Conservation (phyloP, 2,888 invertebrate species). For the Parthenolecanium corni region DNA sequence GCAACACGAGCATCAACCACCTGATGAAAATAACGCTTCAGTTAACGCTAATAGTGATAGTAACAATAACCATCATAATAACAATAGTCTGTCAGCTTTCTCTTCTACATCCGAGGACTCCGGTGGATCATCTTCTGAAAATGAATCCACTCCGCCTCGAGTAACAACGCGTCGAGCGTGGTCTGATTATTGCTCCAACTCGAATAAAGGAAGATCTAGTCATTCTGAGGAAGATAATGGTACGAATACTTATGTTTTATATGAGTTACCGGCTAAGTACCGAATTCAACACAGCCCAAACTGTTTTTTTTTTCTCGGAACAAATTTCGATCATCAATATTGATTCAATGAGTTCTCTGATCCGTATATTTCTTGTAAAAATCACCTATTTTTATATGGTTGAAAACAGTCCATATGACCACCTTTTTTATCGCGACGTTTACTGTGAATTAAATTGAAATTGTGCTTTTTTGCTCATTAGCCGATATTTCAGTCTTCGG, state of each 20-base stretch:
- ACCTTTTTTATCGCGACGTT: too few species aligned
- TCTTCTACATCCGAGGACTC: slow-evolving; percentile 2
- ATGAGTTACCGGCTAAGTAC: not conserved
- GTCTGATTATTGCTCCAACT: slow-evolving; percentile 57
- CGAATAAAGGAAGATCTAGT: slow-evolving; percentile 43
- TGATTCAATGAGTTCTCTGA: too few species aligned
- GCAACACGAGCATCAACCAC: not conserved
- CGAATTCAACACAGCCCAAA: not conserved
- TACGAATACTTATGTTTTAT: not conserved
- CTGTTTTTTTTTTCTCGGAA: too few species aligned
- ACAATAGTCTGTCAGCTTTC: slow-evolving; percentile 3
- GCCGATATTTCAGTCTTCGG: too few species aligned
- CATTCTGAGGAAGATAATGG: slow-evolving; percentile 48
- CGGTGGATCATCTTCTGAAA: slow-evolving; percentile 22
- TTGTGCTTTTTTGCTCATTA: too few species aligned
- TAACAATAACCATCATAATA: slow-evolving; percentile 14
- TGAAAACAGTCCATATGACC: too few species aligned
- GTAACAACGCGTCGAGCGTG: slow-evolving; percentile 63
- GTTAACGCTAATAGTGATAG: slow-evolving; percentile 8
- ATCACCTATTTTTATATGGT: too few species aligned
- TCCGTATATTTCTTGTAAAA: too few species aligned
- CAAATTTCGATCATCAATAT: too few species aligned
- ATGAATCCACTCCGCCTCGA: slow-evolving; percentile 41
- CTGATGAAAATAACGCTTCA: slow-evolving; percentile 29
- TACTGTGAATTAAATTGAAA: too few species aligned